These are phyloP conservation scores for Chloropsis hardwickii DNA, from an alignment of 2,113 vertebrate genomes.

Conservation along the genomic window DNA sequence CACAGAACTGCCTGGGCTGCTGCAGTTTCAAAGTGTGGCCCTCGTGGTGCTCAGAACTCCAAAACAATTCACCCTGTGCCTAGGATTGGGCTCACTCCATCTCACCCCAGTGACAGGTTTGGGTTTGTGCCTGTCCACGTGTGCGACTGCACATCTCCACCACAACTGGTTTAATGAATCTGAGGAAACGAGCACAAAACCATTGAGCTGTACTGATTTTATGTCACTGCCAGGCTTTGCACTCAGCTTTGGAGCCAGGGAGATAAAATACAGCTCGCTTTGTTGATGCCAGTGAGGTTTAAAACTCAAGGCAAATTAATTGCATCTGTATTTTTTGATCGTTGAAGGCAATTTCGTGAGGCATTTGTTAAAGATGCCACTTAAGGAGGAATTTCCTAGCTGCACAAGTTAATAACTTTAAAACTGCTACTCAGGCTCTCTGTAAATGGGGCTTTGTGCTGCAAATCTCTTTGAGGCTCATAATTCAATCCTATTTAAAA, in stretches of 20 bases:
- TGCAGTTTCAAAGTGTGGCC: neutral
- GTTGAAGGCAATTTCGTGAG: neutral
- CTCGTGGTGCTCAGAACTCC: neutral
- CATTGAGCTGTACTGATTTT: neutral
- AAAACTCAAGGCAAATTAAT: constrained; percentile 4
- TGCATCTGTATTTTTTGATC: neutral
- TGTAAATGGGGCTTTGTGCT: constrained; percentile 23
- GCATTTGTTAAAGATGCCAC: neutral
- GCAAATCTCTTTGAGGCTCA: constrained; percentile 40
- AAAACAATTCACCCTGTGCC: neutral
- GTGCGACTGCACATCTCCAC: neutral
- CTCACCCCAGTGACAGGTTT: neutral
- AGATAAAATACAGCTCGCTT: neutral
- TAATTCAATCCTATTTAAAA: constrained; percentile 61
- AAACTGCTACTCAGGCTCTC: constrained; percentile 3
- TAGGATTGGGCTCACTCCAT: neutral
- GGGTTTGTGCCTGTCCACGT: neutral
- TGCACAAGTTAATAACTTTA: constrained; percentile 28
- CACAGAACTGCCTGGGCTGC: accelerated
- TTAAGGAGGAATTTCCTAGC: neutral
- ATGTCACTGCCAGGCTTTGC: neutral
- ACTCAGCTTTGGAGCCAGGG: neutral
- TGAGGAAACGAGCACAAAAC: neutral
- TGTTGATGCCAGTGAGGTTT: neutral
- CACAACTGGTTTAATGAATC: neutral